A percentile compares a stretch with the other conserved stretches of the same genome.
Evolutionary conservation across 2,888 invertebrate genomes (phyloP).

Genomic region (Ptilodon capucinus): DNA sequence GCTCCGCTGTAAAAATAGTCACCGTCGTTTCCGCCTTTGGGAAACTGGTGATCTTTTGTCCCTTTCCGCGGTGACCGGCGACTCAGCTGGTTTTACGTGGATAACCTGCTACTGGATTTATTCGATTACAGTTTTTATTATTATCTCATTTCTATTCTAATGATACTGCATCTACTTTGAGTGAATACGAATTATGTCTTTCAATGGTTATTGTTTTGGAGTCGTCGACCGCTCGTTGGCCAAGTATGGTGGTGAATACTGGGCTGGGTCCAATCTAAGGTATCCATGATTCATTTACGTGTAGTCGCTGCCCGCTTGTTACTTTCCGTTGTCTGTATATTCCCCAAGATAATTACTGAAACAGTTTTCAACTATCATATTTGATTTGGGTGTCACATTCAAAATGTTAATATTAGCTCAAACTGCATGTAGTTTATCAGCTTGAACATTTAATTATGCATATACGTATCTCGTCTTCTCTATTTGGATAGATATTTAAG

Average conservation of each 20-base stretch:
- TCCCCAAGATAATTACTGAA: neutral
- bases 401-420: neutral
- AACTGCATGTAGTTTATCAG: neutral
- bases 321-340: neutral
- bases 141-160: slow-evolving; percentile 1
- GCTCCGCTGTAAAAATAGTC: slow-evolving; percentile 70
- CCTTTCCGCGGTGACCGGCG: slow-evolving; percentile 45
- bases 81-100: slow-evolving; percentile 42
- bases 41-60: slow-evolving; percentile 68
- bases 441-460: neutral
- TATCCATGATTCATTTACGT: neutral
- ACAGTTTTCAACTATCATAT: neutral
- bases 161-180: neutral
- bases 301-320: slow-evolving; percentile 6
- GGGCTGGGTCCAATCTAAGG: slow-evolving; percentile 10
- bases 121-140: slow-evolving; percentile 15
- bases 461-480: neutral
- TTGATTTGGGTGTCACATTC: neutral
- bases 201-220: slow-evolving; percentile 13
- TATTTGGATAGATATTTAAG: neutral
- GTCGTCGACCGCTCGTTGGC: slow-evolving; percentile 12
- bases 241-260: slow-evolving; percentile 11
- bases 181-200: slow-evolving; percentile 9
- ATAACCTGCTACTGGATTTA: slow-evolving; percentile 28
- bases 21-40: slow-evolving; percentile 72